phyloP scores from a whole-genome alignment of 2,113 vertebrate genomes.

The Hiodon tergisus region DNA sequence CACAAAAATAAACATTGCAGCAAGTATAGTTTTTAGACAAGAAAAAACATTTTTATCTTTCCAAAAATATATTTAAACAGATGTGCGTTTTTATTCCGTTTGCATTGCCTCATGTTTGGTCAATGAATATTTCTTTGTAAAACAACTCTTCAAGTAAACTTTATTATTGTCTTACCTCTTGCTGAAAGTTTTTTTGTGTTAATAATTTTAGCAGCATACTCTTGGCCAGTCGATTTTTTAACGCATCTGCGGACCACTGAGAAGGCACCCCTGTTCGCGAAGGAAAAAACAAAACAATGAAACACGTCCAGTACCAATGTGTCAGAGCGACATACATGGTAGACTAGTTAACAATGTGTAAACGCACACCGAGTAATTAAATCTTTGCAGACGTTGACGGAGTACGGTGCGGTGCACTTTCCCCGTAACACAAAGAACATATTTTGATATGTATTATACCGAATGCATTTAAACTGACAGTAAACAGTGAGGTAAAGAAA shows the following conservation, averaged over 20 bases:
- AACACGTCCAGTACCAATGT: neutral
- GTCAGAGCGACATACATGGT: no score
- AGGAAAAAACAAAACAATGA: slow-evolving; percentile 36
- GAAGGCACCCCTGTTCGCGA: slow-evolving; percentile 83
- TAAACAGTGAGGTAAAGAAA: neutral
- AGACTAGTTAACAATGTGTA: no score
- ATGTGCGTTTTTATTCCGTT: neutral
- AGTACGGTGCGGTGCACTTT: neutral
- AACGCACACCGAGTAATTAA: neutral
- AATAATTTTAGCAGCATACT: slow-evolving; percentile 98
- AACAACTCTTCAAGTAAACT: neutral
- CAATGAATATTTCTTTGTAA: neutral
- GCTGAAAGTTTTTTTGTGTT: slow-evolving; percentile 98
- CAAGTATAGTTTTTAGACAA: no score
- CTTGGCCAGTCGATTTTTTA: slow-evolving; percentile 92
- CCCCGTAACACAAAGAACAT: neutral
- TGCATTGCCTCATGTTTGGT: neutral
- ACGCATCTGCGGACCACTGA: slow-evolving; percentile 94
- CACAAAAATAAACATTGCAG: neutral
- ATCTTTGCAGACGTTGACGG: neutral
- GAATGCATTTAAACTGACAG: neutral
- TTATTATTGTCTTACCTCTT: slow-evolving; percentile 74
- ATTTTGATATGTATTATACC: neutral
- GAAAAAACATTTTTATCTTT: no score
- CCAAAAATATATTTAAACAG: neutral